Evolutionary conservation across 2,888 invertebrate genomes (phyloP), one percentile per base, ranked within the genome.

Genomic region (Tachina lurida): DNA sequence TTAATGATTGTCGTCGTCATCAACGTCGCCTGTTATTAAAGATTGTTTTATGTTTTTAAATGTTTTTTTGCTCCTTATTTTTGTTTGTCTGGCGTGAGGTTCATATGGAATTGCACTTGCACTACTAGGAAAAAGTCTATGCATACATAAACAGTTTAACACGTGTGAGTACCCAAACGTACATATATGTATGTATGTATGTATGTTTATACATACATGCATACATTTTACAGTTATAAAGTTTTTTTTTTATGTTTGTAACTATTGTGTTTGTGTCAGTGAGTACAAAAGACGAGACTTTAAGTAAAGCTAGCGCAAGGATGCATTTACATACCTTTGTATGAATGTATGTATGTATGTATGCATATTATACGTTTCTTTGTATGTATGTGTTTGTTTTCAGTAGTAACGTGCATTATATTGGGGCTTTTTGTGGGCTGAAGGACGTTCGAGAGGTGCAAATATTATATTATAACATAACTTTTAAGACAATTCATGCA

Each of bases 361-460:
- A 13, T 56, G 13, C 47, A 19, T 49, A 54, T 81, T 45, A 31
- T 31, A 31, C 7, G 0, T 31, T 7, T 31, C 8, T 49, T 52
- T 19, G 13, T 47, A 22, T 4, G 7, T 31, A 10, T 65, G 13
- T 54, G 45, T 58, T 62, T 81, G 54, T 45, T 56, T 71, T 63
- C 52, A 60, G 54, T 62, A 73, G 73, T 83, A 73, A 77, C 68
- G 19, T 77, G n/a, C 47, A 62, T 78, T 47, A 54, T 58, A 73
- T 78, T 83, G 86, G 86, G 80, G 84, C 80, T 68, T 77, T 77
- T 80, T 80, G 84, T 84, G 87, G 84, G 87, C 77, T 87, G 87
- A 87, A 87, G 87, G 87, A 87, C 87, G 78, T 87, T 84, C 43
- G 71, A 52, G 87, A 87, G 87, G 87, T 84, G 83, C 56, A 76